Conservation (phyloP, 2,797 vertebrate species). For the Channallabes apus region DNA sequence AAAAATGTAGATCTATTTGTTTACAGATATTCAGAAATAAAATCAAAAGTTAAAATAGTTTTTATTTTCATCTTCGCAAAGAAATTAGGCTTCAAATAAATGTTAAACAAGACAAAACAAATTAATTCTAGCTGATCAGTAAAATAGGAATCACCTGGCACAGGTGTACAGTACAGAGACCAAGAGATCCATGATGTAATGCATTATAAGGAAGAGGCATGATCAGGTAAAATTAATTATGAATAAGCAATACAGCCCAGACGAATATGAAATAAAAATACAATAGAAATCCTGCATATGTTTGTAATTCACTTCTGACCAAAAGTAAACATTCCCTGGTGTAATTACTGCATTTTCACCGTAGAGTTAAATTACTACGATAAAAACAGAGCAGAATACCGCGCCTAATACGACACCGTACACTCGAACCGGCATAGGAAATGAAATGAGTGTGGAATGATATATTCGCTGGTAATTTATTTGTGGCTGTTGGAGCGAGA, state of each 20-base stretch:
- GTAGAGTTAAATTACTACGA: background rate
- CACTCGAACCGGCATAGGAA: background rate
- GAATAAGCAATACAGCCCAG: background rate
- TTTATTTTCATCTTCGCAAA: too few relatives aligned
- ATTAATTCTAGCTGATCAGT: too few relatives aligned
- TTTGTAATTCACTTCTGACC: background rate
- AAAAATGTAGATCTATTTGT: too few relatives aligned
- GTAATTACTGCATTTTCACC: background rate
- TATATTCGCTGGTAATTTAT: conserved; percentile 20
- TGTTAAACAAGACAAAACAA: too few relatives aligned
- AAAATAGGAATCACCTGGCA: too few relatives aligned
- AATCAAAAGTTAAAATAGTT: too few relatives aligned
- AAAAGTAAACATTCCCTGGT: background rate
- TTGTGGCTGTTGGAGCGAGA: conserved; percentile 1
- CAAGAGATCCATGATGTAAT: background rate
- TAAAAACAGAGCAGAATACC: background rate
- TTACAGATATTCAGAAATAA: too few relatives aligned
- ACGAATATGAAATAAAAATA: background rate
- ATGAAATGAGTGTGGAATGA: background rate
- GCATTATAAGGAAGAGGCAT: background rate
- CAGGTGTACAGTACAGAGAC: background rate
- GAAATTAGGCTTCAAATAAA: too few relatives aligned
- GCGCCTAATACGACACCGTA: background rate
- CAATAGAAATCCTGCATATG: background rate
- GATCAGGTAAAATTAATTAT: background rate